Percentiles rank a stretch among this genome's conserved stretches.
Evolutionary conservation across 2,797 vertebrate genomes (phyloP).

Genomic region (Gallinago nigripennis): DNA sequence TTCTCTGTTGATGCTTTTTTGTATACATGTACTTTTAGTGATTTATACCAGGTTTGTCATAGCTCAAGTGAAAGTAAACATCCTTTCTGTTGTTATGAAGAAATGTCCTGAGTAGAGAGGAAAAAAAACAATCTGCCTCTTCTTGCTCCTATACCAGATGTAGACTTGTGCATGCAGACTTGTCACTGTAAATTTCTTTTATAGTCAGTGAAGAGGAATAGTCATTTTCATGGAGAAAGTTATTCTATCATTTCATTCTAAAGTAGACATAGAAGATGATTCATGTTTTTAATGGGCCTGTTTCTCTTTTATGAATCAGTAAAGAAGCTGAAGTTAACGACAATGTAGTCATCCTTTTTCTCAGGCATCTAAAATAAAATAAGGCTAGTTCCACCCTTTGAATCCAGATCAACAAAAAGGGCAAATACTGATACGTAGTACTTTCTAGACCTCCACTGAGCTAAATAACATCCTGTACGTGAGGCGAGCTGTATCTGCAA

Average conservation of each 20-base stretch:
- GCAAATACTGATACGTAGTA: not conserved
- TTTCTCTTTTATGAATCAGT: conserved; percentile 32
- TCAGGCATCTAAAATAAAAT: not conserved
- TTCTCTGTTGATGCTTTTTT: not conserved
- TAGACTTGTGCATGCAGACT: not conserved
- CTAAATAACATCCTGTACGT: not conserved
- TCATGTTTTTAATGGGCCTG: not conserved
- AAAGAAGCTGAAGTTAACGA: not conserved
- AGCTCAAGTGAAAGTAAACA: not conserved
- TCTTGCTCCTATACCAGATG: not conserved
- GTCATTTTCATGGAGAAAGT: conserved; percentile 16
- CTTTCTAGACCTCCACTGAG: not conserved
- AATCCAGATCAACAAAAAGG: not conserved
- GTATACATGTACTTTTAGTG: not conserved
- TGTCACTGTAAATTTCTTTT: conserved; percentile 22
- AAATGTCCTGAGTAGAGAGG: not conserved
- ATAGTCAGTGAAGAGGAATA: not conserved
- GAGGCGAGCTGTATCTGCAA: not conserved
- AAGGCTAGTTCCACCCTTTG: not conserved
- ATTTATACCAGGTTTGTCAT: not conserved
- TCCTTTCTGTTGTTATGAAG: not conserved
- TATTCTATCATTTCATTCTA: conserved; percentile 21
- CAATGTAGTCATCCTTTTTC: not conserved
- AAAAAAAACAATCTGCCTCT: not conserved
- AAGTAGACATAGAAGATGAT: not conserved